Percentiles rank a stretch among this genome's conserved stretches.
Evolutionary conservation across 2,113 vertebrate species (phyloP).

Genomic region (Xyliphius kryptos): DNA sequence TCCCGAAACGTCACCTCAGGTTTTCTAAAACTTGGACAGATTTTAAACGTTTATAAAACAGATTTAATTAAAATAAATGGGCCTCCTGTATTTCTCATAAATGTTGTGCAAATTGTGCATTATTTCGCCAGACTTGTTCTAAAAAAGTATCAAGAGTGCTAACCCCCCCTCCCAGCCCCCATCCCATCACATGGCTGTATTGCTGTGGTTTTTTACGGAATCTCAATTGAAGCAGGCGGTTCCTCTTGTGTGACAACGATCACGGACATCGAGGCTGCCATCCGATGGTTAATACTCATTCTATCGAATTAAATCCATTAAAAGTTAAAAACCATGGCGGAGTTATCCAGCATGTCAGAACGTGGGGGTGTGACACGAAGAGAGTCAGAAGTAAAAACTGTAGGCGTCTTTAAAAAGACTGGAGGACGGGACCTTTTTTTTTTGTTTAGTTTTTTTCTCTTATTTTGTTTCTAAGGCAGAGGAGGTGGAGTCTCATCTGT

Average conservation of each 20-base stretch:
- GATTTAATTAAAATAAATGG: no score
- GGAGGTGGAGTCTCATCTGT: slow-evolving; percentile 83
- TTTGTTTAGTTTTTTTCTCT: no score
- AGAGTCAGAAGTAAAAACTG: slow-evolving; percentile 76
- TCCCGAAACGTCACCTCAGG: no score
- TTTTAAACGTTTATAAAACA: no score
- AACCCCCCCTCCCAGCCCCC: slow-evolving; percentile 6
- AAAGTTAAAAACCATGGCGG: slow-evolving; percentile 69
- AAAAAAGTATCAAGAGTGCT: slow-evolving; percentile 11
- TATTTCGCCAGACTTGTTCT: neutral
- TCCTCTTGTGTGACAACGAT: slow-evolving; percentile 78
- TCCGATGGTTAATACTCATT: slow-evolving; percentile 51
- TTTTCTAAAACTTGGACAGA: no score
- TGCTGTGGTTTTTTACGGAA: slow-evolving; percentile 47
- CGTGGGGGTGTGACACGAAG: slow-evolving; percentile 34
- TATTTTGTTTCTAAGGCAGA: slow-evolving; percentile 14
- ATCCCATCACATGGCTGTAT: slow-evolving; percentile 11
- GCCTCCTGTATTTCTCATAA: no score
- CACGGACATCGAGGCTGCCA: slow-evolving; percentile 69
- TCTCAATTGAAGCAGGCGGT: slow-evolving; percentile 64
- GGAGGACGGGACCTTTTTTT: slow-evolving; percentile 15
- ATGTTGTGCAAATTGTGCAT: neutral
- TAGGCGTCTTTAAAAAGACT: slow-evolving; percentile 28
- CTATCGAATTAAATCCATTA: slow-evolving; percentile 44
- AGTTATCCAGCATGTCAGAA: slow-evolving; percentile 75